phyloP scores from a whole-genome alignment of 2,113 vertebrate species.

The Lota lota region DNA sequence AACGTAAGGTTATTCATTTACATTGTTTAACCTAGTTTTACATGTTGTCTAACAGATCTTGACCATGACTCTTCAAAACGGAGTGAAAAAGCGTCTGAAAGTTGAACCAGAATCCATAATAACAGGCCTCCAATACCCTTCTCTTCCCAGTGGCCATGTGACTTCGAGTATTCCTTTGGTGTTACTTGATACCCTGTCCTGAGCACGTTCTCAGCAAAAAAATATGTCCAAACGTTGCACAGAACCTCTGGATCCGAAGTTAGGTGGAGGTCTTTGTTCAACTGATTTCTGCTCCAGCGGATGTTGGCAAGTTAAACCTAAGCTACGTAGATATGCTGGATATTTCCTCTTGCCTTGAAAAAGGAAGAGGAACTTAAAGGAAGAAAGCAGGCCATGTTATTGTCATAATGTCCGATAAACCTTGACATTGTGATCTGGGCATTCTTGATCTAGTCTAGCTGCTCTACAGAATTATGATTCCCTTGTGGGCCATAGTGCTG shows the following conservation, averaged over 20 bases:
- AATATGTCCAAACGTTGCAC: neutral
- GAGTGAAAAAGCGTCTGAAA: neutral
- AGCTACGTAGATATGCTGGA: no score
- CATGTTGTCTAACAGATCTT: neutral
- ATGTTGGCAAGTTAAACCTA: no score
- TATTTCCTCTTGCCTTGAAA: no score
- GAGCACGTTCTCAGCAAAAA: neutral
- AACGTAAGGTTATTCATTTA: no score
- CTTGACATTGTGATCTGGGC: conserved; percentile 1
- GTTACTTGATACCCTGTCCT: neutral
- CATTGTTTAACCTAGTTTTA: no score
- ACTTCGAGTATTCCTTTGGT: neutral
- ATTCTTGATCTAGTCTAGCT: neutral
- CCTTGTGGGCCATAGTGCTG: conserved; percentile 20
- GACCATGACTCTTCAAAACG: no score
- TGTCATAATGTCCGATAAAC: no score
- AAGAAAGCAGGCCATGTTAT: no score
- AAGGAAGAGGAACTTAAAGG: no score
- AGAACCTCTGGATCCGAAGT: neutral
- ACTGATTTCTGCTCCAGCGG: no score
- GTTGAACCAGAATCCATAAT: neutral
- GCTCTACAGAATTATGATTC: conserved; percentile 7
- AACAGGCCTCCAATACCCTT: neutral
- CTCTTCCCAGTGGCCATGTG: neutral
- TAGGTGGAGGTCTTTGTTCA: neutral